Base-by-base conservation (phyloP, 2,888 invertebrate species). In the Ametastegia equiseti region DNA sequence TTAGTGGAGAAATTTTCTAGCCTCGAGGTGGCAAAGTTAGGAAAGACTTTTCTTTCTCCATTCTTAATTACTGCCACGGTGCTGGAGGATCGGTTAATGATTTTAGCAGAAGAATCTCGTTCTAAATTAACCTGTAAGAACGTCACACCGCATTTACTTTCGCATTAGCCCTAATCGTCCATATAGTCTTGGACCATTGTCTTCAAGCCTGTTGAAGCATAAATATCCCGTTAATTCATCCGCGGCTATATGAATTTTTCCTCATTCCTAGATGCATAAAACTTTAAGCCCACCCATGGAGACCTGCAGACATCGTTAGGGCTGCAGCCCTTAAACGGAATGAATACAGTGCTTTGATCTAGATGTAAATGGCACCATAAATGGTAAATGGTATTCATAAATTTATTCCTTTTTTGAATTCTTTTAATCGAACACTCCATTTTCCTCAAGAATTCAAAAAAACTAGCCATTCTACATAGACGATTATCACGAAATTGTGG, bases 71-170 rank as follows among this genome's bases (percentile, higher is more conserved):
- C 75, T 45, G 19, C 27, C n/a, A 65, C n/a, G n/a, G n/a, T n/a
- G 71, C 7, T 47, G 45, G 47, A 45, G 47, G 60, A 60, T 23
- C 60, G n/a, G 67, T 67, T 67, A 67, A 67, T 67, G 67, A 67
- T 67, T 67, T 67, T 67, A 30, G 57, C 13, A 19, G 36, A 67
- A 39, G 39, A 67, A 11, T 75, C 33, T 42, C 13, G 36, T 60
- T 81, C 65, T 39, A 81, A 81, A 81, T 81, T 81, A 71, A 81
- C 81, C 65, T 77, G 81, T 81, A 77, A 81, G n/a, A 78, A 63
- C 78, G 78, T 78, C 78, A 78, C 78, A 60, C 78, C 60, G 78
- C 78, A 57, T 78, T 78, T 63, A 78, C 60, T 60, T 78, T 78
- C 78, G 78, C 78, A 78, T 78, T 78, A 78, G 78, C 50, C 73